Evolutionary conservation across 2,888 invertebrate species (phyloP), one percentile per base, ranked within the genome.

Genomic region (Drosophila recens): DNA sequence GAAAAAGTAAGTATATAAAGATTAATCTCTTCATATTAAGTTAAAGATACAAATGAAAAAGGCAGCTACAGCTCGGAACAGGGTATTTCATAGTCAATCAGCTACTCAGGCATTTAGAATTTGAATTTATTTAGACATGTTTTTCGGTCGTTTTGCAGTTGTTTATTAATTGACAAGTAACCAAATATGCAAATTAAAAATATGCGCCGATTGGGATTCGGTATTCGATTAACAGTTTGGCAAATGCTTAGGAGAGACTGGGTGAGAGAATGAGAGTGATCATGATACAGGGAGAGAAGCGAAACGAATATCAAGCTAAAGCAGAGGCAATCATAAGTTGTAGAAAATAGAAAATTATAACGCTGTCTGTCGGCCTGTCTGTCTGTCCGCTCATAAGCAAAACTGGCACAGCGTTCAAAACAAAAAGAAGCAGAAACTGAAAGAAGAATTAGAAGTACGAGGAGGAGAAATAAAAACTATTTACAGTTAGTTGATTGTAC

Each of bases 121-220:
- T 54, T 64, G 72, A 52, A 68, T 75, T 54, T 59, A 40, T 36
- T 72, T 49, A 15, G 53, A 27, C 43, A 52, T 58, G 51, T 59
- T 65, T 65, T 62, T 65, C 40, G 68, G 52, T 58, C 38, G 49
- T 56, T 74, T 74, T 68, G 48, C 42, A 52, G 59, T 64, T 64
- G 66, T 72, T 83, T 79, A 90, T 90, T 90, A 91, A 90, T 91
- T 88, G 90, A 80, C 89, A 87, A 90, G 91, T 90, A 90, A 74
- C 87, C 82, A 88, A 88, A 90, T 90, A 90, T 90, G 91, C 91
- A 90, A 90, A 90, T 91, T 80, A 73, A 78, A 64, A 78, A 64
- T 63, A 67, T 64, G 38, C 53, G 56, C 48, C 69, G 67, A 77
- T 72, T 80, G 81, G 66, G 61, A 67, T 69, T 64, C 54, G 78